phyloP scores from a whole-genome alignment of 2,888 invertebrate species.

The Apamea epomidion region DNA sequence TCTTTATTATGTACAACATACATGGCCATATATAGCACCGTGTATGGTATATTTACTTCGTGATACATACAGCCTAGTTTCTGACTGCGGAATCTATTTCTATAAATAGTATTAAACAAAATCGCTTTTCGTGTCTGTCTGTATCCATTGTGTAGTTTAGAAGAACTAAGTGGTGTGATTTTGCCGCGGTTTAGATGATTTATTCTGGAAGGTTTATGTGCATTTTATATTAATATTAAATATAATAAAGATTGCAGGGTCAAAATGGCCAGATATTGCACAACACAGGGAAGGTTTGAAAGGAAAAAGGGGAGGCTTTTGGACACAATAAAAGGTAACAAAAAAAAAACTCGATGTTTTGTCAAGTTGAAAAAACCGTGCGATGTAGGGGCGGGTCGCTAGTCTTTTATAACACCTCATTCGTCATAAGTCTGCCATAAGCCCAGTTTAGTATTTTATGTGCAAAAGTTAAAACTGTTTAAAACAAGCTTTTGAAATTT shows the following conservation, averaged over 20 bases:
- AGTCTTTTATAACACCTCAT: background rate
- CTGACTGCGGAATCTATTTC: background rate
- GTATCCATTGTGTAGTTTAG: no score
- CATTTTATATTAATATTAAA: background rate
- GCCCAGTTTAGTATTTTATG: background rate
- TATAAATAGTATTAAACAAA: background rate
- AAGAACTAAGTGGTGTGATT: no score
- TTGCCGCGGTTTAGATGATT: background rate
- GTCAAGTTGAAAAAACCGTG: background rate
- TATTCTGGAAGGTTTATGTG: background rate
- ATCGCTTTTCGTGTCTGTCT: background rate
- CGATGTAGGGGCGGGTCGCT: no score
- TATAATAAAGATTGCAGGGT: background rate
- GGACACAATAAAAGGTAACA: no score
- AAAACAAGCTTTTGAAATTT: conserved; percentile 32
- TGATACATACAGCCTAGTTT: background rate
- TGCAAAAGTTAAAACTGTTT: conserved; percentile 11
- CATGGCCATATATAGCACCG: background rate
- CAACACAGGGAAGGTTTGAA: no score
- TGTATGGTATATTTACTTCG: background rate
- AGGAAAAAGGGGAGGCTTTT: no score
- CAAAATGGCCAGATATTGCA: no score
- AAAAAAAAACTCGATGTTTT: background rate
- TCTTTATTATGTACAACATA: background rate
- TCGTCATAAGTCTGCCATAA: background rate